phyloP scores from a whole-genome alignment of 2,797 vertebrate genomes.

The Coilia nasus region DNA sequence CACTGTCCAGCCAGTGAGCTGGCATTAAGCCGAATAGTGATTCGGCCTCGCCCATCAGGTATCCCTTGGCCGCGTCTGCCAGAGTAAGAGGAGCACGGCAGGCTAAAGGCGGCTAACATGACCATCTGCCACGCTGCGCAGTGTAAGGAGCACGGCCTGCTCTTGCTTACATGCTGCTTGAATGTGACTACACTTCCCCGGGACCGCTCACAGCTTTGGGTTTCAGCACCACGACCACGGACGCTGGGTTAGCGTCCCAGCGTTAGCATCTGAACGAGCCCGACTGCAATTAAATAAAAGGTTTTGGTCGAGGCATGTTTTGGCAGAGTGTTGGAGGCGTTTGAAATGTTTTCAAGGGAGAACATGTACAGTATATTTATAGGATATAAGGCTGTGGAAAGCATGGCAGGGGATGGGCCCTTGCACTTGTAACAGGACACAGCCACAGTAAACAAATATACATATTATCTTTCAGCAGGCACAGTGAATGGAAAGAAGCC shows the following conservation, averaged over 20 bases:
- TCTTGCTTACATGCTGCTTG: neutral
- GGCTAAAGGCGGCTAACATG: neutral
- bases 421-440: constrained; percentile 45
- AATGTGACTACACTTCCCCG: constrained; percentile 19
- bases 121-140: neutral
- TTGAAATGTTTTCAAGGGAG: neutral
- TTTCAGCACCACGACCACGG: neutral
- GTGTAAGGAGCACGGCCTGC: neutral
- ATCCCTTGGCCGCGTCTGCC: neutral
- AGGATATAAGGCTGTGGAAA: constrained; percentile 8
- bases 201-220: neutral
- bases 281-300: neutral
- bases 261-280: neutral
- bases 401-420: neutral
- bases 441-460: constrained; percentile 54
- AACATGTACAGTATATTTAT: neutral
- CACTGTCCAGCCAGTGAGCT: neutral
- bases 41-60: neutral
- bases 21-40: neutral
- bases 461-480: constrained; percentile 62
- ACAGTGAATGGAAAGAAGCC: constrained; percentile 63
- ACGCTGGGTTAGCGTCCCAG: neutral
- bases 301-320: neutral
- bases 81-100: neutral
- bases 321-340: neutral